Evolutionary conservation across 92 coral and sea anemone species (phyloP).

Genomic region (Zoanthus solanderi): DNA sequence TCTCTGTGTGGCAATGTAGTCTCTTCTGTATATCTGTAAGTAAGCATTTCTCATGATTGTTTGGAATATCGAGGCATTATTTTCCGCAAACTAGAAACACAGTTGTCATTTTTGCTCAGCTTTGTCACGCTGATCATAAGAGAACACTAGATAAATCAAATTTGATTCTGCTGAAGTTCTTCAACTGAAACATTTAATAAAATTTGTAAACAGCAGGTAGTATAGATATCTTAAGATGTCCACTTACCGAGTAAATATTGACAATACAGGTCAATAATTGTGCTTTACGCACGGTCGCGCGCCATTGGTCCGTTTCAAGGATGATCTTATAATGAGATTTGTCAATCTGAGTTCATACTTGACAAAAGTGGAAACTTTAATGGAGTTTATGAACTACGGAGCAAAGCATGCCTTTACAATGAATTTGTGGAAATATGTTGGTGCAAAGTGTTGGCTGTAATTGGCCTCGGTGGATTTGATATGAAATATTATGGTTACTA

Average conservation of each 20-base stretch:
- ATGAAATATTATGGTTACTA: background rate
- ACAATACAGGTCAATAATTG: slow-evolving; percentile 30
- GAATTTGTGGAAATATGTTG: background rate
- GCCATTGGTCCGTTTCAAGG: slow-evolving; percentile 64
- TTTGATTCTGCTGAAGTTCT: background rate
- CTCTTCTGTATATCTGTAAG: no score
- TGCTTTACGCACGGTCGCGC: slow-evolving; percentile 18
- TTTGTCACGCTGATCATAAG: background rate
- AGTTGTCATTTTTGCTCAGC: background rate
- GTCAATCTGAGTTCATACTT: slow-evolving; percentile 76
- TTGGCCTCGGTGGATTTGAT: background rate
- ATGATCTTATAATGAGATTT: slow-evolving; percentile 69
- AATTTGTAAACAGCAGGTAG: slow-evolving; percentile 22
- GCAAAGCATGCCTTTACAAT: background rate
- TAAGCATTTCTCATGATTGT: no score
- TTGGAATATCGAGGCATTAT: no score
- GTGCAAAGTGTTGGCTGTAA: background rate
- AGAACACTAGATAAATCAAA: background rate
- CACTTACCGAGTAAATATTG: slow-evolving; percentile 31
- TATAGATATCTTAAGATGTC: background rate
- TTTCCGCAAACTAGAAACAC: no score
- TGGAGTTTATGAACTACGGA: slow-evolving; percentile 3
- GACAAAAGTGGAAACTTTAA: background rate
- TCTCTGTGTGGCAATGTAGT: no score
- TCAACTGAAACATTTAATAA: background rate